Evolutionary conservation across 2,888 invertebrate genomes (phyloP).

Genomic region (Epirrhoe tristata): DNA sequence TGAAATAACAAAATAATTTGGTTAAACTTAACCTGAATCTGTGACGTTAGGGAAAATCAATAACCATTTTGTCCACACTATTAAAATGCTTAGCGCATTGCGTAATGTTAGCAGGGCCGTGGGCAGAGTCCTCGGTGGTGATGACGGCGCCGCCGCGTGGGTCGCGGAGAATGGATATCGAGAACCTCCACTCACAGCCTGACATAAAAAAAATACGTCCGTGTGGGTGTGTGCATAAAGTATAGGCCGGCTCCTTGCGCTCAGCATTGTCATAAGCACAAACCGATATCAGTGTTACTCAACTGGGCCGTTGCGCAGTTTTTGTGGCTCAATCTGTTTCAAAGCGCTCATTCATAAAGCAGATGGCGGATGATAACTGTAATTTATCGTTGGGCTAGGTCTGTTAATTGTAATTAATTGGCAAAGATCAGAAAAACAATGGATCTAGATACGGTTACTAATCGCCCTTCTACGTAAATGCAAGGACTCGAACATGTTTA

Average conservation of each 20-base stretch:
- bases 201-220: constrained; percentile 58
- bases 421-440: constrained; percentile 35
- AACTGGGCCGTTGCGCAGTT: constrained; percentile 54
- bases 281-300: constrained; percentile 58
- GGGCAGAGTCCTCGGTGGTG: constrained; percentile 68
- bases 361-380: constrained; percentile 33
- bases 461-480: constrained; percentile 25
- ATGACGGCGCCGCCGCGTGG: constrained; percentile 62
- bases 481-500: constrained; percentile 29
- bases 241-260: constrained; percentile 65
- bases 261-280: constrained; percentile 58
- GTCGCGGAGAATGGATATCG: constrained; percentile 55
- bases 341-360: constrained; percentile 53
- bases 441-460: constrained; percentile 26
- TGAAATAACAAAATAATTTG: too few relatives aligned
- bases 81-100: constrained; percentile 47
- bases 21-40: too few relatives aligned
- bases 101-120: constrained; percentile 53
- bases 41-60: constrained; percentile 4
- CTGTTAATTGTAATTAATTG: constrained; percentile 34
- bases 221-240: constrained; percentile 68
- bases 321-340: constrained; percentile 51
- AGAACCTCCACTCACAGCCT: constrained; percentile 51
- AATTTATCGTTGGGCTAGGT: constrained; percentile 32
- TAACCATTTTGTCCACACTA: constrained; percentile 31